Evolutionary conservation across 2,888 invertebrate species (phyloP).

Genomic region (Idaea dimidiata): DNA sequence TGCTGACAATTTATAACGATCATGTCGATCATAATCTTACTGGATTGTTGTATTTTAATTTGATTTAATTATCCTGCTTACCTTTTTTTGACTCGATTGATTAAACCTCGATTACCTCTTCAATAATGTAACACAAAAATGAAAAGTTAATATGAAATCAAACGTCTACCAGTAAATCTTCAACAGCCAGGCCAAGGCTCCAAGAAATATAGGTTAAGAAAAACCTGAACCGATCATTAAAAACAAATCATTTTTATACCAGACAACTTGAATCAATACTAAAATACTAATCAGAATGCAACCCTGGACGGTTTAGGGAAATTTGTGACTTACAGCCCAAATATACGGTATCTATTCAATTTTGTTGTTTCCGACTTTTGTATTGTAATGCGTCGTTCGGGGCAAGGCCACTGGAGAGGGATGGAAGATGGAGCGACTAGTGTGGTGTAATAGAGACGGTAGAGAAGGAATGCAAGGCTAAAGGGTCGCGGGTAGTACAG

Average conservation of each 20-base stretch:
- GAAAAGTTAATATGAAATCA: constrained; percentile 12
- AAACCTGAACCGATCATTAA: constrained; percentile 56
- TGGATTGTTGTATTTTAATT: too few species aligned
- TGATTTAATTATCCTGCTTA: not conserved
- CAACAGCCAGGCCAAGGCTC: constrained; percentile 52
- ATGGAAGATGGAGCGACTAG: constrained; percentile 35
- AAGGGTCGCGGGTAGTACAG: constrained; percentile 72
- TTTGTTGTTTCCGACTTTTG: constrained; percentile 67
- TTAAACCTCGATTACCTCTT: not conserved
- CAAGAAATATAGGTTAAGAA: constrained; percentile 55
- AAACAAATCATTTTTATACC: constrained; percentile 57
- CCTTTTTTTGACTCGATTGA: not conserved
- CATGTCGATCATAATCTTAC: too few species aligned
- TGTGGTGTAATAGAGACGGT: constrained; percentile 42
- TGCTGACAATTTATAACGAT: too few species aligned
- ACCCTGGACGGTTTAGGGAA: constrained; percentile 30
- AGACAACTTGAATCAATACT: constrained; percentile 56
- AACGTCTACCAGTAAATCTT: constrained; percentile 28
- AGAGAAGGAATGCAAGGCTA: constrained; percentile 68
- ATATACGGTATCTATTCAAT: constrained; percentile 58
- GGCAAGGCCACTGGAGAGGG: constrained; percentile 65
- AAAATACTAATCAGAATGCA: constrained; percentile 44
- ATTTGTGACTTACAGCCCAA: constrained; percentile 36
- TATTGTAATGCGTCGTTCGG: constrained; percentile 59
- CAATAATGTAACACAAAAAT: not conserved